phyloP scores from a whole-genome alignment of 2,797 vertebrate species.

The Limnodromus scolopaceus region DNA sequence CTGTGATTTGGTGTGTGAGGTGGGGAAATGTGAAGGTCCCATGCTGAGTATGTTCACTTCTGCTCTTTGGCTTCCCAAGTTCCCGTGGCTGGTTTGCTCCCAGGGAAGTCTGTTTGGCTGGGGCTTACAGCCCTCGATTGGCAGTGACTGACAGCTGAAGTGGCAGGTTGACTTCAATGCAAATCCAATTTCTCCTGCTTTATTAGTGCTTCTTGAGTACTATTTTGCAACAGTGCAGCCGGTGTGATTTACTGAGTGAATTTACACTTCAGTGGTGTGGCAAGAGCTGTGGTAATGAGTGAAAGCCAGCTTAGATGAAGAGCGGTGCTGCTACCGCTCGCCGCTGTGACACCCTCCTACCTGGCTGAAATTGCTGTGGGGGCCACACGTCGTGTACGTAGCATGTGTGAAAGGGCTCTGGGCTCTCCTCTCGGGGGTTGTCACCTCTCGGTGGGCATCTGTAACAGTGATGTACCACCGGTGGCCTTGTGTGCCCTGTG shows the following conservation, averaged over 20 bases:
- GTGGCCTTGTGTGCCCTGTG: background rate
- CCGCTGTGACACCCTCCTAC: background rate
- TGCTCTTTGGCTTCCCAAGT: background rate
- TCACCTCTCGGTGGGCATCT: background rate
- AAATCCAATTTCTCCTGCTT: constrained; percentile 47
- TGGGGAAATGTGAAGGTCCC: background rate
- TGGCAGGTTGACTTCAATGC: constrained; percentile 41
- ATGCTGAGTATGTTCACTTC: background rate
- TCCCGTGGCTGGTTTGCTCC: background rate
- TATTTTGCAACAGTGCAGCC: background rate
- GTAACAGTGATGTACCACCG: background rate
- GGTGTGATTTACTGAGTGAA: constrained; percentile 36
- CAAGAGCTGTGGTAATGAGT: constrained; percentile 38
- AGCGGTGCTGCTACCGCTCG: background rate
- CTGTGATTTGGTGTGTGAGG: too few species aligned
- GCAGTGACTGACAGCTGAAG: constrained; percentile 45
- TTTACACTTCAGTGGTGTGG: constrained; percentile 56
- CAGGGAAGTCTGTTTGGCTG: background rate
- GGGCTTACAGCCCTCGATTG: background rate
- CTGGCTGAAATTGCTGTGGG: background rate
- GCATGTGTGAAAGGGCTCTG: background rate
- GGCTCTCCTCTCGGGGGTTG: background rate
- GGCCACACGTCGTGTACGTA: rapidly evolving
- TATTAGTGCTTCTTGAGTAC: constrained; percentile 53
- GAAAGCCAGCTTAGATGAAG: constrained; percentile 44